phyloP scores from a whole-genome alignment of 2,113 vertebrate genomes.

The Meriones unguiculatus region DNA sequence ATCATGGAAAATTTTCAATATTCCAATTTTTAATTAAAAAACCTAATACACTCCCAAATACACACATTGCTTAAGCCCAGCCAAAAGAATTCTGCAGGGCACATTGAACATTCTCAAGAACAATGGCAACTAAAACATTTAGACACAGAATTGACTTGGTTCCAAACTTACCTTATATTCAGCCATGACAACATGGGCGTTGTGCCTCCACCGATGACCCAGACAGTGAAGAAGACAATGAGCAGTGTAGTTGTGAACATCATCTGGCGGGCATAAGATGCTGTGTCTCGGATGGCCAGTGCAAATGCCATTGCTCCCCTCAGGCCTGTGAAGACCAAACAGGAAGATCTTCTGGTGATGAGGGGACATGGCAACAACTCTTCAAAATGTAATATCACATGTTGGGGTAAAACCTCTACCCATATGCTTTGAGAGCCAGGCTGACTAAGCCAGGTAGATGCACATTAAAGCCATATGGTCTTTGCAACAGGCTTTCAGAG shows the following conservation, averaged over 20 bases:
- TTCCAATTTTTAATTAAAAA: background rate
- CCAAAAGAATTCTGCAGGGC: background rate
- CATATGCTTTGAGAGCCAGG: background rate
- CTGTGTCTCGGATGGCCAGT: slow-evolving; percentile 96
- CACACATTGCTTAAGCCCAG: background rate
- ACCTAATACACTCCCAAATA: background rate
- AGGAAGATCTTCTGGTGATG: slow-evolving; percentile 45
- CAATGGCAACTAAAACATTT: background rate
- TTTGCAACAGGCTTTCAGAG: slow-evolving; percentile 34
- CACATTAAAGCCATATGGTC: background rate
- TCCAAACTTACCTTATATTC: slow-evolving; percentile 94
- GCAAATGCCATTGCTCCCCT: slow-evolving; percentile 98
- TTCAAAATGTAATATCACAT: background rate
- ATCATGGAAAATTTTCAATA: slow-evolving; percentile 10
- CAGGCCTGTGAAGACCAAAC: slow-evolving; percentile 88
- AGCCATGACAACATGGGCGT: slow-evolving; percentile 98
- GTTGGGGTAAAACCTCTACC: background rate
- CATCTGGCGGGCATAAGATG: slow-evolving; percentile 97
- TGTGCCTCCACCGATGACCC: slow-evolving; percentile 97
- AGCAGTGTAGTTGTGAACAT: slow-evolving; percentile 99
- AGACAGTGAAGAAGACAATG: slow-evolving; percentile 98
- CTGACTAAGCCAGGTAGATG: slow-evolving; percentile 26
- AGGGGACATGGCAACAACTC: rapidly evolving
- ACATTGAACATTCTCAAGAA: background rate
- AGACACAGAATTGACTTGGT: background rate